Evolutionary conservation across 2,797 vertebrate species (phyloP).

Genomic region (Thunnus albacares): DNA sequence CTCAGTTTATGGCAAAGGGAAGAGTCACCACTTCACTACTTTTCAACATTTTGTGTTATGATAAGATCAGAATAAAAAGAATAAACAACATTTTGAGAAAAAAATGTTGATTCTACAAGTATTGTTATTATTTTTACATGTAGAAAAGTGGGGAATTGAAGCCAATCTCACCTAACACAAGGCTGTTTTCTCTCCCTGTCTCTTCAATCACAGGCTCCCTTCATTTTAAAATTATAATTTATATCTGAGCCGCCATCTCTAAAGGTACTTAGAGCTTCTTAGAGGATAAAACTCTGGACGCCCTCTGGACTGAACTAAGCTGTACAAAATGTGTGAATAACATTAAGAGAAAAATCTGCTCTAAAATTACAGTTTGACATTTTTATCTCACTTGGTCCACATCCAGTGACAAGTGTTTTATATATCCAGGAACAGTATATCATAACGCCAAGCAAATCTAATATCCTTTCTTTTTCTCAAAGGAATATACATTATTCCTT

Average conservation of each 20-base stretch:
- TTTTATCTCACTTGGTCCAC: constrained; percentile 63
- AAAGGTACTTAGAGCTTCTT: constrained; percentile 40
- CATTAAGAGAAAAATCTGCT: constrained; percentile 53
- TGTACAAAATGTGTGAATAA: constrained; percentile 61
- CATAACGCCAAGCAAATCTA: constrained; percentile 51
- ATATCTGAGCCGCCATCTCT: constrained; percentile 58
- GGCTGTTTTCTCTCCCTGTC: constrained; percentile 1
- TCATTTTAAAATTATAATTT: constrained; percentile 45
- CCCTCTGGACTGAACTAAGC: constrained; percentile 40
- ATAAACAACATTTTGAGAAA: not conserved
- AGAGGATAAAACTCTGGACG: constrained; percentile 55
- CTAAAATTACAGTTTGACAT: constrained; percentile 62
- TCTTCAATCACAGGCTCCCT: constrained; percentile 33
- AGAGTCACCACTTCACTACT: not conserved
- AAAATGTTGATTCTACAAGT: not conserved
- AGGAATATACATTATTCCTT: constrained; percentile 34
- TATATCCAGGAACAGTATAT: constrained; percentile 50
- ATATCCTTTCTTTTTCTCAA: constrained; percentile 35
- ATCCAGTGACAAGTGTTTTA: constrained; percentile 60
- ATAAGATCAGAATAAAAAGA: not conserved
- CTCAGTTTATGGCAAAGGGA: not conserved
- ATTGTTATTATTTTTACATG: not conserved
- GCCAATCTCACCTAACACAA: constrained; percentile 19
- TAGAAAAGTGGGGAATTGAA: not conserved
- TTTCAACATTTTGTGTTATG: not conserved